Percentiles rank a stretch among this genome's conserved stretches.
Conservation (phyloP, 2,888 invertebrate species). For the Drosophila imparisetae region DNA sequence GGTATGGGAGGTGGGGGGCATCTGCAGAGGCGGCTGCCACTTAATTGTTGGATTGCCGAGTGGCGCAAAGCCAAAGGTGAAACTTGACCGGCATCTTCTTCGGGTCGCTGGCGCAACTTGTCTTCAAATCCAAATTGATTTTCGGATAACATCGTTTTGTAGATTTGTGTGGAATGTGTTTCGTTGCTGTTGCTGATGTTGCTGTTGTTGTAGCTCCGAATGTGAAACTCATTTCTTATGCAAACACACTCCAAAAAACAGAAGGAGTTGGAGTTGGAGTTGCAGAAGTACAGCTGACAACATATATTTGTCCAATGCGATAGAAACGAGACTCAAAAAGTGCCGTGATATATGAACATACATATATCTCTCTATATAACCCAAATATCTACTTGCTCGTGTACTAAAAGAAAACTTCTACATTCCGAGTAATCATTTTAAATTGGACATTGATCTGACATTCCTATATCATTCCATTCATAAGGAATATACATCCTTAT, state of each 20-base stretch:
- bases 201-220: slow-evolving; percentile 2
- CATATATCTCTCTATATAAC: background rate
- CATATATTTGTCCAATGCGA: background rate
- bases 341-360: background rate
- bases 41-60: slow-evolving; percentile 24
- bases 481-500: background rate
- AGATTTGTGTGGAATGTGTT: slow-evolving; percentile 5
- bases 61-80: slow-evolving; percentile 35
- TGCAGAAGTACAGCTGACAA: background rate
- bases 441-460: background rate
- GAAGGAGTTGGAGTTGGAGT: background rate
- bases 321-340: background rate
- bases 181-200: background rate
- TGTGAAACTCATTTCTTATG: slow-evolving; percentile 39
- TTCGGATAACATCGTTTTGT: slow-evolving; percentile 21
- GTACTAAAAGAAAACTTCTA: background rate
- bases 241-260: slow-evolving; percentile 8
- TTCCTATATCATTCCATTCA: background rate
- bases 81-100: slow-evolving; percentile 23
- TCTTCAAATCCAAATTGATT: slow-evolving; percentile 34
- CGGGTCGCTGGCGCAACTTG: slow-evolving; percentile 14
- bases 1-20: background rate
- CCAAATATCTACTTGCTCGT: background rate
- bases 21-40: slow-evolving; percentile 17
- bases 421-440: background rate